Conservation (phyloP, 2,797 vertebrate genomes). For the Morus bassanus region DNA sequence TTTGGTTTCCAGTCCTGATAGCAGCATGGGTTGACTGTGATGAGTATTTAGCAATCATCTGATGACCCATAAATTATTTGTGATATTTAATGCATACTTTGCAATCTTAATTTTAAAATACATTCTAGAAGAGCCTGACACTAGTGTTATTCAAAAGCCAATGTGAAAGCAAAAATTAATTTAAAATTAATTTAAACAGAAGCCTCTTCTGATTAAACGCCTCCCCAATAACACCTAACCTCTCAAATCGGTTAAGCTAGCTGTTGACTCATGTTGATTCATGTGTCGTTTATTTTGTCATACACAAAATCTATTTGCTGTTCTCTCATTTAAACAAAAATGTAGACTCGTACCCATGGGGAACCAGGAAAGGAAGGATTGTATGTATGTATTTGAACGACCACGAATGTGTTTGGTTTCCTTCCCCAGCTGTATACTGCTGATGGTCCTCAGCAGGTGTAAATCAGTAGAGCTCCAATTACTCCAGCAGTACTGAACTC, state of each 20-base stretch:
- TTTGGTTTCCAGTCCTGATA: neutral
- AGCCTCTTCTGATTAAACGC: neutral
- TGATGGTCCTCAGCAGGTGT: neutral
- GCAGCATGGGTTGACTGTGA: neutral
- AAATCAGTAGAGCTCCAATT: conserved; percentile 11
- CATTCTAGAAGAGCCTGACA: neutral
- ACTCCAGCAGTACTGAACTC: neutral
- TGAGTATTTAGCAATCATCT: neutral
- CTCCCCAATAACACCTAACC: neutral
- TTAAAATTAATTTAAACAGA: neutral
- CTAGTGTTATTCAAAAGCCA: neutral
- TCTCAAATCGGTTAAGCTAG: neutral
- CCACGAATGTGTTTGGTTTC: neutral
- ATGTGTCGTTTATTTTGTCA: neutral
- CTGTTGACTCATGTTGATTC: neutral
- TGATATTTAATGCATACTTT: neutral
- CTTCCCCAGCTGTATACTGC: neutral
- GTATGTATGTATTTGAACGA: neutral
- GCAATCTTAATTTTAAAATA: neutral
- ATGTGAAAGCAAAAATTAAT: neutral
- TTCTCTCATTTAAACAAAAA: neutral
- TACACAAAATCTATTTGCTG: neutral
- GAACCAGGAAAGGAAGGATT: neutral
- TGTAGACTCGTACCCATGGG: neutral
- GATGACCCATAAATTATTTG: neutral